Conservation (phyloP, 2,797 vertebrate species). For the Urocyon cinereoargenteus region DNA sequence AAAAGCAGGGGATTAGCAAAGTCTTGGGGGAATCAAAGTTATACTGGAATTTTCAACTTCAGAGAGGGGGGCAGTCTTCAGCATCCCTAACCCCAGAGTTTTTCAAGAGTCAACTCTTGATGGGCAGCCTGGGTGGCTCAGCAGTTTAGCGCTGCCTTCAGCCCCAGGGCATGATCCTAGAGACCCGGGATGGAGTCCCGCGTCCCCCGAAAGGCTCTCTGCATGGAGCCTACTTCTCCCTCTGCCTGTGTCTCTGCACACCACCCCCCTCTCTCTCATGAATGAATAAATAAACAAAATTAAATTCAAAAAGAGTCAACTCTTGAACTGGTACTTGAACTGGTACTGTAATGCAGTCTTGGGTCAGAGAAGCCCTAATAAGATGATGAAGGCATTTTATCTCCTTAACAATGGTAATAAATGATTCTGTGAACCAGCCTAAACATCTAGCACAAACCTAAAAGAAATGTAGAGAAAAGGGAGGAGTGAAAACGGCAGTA, state of each 20-base stretch:
- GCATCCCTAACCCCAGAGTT: neutral
- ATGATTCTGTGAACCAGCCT: neutral
- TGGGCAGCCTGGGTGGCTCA: no score
- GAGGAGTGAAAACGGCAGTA: neutral
- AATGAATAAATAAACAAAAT: no score
- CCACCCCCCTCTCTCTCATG: no score
- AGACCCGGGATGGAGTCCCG: no score
- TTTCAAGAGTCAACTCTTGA: neutral
- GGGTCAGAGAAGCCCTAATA: neutral
- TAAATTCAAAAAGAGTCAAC: no score
- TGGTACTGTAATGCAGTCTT: neutral
- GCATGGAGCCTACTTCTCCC: no score
- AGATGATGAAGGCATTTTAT: constrained; percentile 3
- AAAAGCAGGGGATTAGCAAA: neutral
- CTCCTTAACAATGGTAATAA: neutral
- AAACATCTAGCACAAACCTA: neutral
- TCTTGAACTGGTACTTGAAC: no score
- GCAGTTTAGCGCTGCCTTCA: no score
- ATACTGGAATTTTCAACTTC: neutral
- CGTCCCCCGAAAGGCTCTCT: no score
- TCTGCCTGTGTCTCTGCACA: no score
- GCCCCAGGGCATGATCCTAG: no score
- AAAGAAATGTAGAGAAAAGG: neutral
- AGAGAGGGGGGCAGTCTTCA: neutral
- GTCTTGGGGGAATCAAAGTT: neutral